Evolutionary conservation across 2,797 vertebrate species (phyloP).

Genomic region (Pangasius mekongensis): DNA sequence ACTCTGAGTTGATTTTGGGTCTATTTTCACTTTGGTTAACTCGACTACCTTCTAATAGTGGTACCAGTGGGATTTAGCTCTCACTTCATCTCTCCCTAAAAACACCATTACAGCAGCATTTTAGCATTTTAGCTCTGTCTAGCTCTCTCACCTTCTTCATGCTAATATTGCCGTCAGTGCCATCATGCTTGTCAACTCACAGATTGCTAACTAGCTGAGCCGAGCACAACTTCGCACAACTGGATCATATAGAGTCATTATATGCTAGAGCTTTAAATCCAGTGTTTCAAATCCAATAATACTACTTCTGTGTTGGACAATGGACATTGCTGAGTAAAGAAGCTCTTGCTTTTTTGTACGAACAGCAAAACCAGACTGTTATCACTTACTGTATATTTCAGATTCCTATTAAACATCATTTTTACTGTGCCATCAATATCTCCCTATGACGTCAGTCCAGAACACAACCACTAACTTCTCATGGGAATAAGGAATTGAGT

Average conservation of each 20-base stretch:
- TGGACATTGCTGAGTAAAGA: not conserved
- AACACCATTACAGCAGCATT: not conserved
- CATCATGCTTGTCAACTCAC: not conserved
- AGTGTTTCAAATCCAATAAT: not conserved
- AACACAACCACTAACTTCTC: not conserved
- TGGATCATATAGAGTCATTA: not conserved
- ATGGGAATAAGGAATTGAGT: not conserved
- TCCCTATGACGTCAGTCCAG: not conserved
- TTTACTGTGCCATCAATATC: not conserved
- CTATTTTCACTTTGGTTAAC: not conserved
- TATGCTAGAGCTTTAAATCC: not conserved
- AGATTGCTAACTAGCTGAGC: not conserved
- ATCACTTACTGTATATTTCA: not conserved
- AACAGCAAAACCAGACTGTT: not conserved
- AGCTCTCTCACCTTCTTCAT: not conserved
- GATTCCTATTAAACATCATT: not conserved
- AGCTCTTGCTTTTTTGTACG: not conserved
- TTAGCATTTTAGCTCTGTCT: not conserved
- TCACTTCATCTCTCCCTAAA: not conserved
- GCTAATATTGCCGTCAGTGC: not conserved
- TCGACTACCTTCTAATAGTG: not conserved
- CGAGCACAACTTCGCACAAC: not conserved
- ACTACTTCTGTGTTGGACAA: not conserved
- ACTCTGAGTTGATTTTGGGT: not conserved
- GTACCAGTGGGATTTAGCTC: not conserved